phyloP scores from a whole-genome alignment of 2,888 invertebrate genomes.

The Cheilosia vernalis region DNA sequence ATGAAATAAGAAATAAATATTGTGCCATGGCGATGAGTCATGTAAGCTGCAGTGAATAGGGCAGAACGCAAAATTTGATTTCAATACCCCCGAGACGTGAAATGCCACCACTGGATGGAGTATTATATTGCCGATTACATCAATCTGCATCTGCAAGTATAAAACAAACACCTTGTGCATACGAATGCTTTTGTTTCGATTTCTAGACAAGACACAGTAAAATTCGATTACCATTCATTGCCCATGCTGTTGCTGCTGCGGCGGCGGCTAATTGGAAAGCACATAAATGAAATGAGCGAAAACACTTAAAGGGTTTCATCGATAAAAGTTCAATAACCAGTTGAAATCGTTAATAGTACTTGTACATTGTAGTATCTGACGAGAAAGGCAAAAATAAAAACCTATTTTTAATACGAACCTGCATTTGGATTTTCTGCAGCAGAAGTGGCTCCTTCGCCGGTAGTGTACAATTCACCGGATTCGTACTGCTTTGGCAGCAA shows the following conservation, averaged over 20 bases:
- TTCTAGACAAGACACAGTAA: conserved; percentile 8
- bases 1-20: conserved; percentile 53
- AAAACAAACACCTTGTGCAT: neutral
- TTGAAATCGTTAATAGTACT: conserved; percentile 33
- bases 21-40: conserved; percentile 64
- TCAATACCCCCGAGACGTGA: neutral
- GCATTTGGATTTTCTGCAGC: conserved; percentile 66
- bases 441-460: conserved; percentile 58
- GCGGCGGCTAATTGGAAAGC: conserved; percentile 13
- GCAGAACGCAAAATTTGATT: conserved; percentile 18
- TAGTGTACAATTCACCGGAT: conserved; percentile 78
- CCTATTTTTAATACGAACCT: conserved; percentile 55
- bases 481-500: conserved; percentile 80
- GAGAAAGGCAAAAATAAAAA: conserved; percentile 4
- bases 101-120: conserved; percentile 19
- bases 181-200: conserved; percentile 16
- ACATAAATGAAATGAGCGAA: conserved; percentile 28
- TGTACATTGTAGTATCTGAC: neutral
- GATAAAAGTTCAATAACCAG: conserved; percentile 72
- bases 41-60: conserved; percentile 1
- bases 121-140: conserved; percentile 37
- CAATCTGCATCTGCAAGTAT: conserved; percentile 31
- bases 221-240: conserved; percentile 1
- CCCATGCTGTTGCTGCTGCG: neutral
- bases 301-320: conserved; percentile 67